These are phyloP conservation scores for Toxotes jaculatrix DNA, from an alignment of 2,113 vertebrate species.

Conservation along the genomic window DNA sequence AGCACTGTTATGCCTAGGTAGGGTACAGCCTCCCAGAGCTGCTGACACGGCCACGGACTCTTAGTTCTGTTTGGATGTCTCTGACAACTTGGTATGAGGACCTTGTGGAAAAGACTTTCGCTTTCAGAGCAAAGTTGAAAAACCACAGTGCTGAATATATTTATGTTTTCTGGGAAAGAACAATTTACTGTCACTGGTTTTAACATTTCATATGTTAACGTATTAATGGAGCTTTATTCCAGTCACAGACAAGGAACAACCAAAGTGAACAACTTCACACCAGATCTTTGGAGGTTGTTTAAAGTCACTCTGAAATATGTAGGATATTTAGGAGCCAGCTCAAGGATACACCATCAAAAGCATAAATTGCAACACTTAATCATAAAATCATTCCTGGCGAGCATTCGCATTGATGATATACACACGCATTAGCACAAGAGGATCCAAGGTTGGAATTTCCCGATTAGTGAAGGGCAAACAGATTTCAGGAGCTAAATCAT, in stretches of 20 bases:
- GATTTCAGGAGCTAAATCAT: neutral
- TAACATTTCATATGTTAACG: too few relatives aligned
- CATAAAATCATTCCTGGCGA: constrained; percentile 15
- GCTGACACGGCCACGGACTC: too few relatives aligned
- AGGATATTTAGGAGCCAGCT: neutral
- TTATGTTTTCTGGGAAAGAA: too few relatives aligned
- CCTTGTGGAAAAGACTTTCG: too few relatives aligned
- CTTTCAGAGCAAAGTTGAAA: too few relatives aligned
- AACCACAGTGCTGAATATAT: neutral
- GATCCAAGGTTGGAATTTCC: constrained; percentile 34
- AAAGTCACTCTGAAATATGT: constrained; percentile 8
- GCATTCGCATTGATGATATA: constrained; percentile 18
- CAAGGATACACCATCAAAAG: constrained; percentile 28
- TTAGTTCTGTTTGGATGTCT: too few relatives aligned
- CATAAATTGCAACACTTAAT: constrained; percentile 35
- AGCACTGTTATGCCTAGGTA: too few relatives aligned
- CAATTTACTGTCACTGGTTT: too few relatives aligned
- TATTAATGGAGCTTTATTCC: neutral
- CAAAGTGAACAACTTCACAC: neutral
- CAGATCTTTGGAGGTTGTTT: neutral
- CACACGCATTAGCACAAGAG: constrained; percentile 10
- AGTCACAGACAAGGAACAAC: neutral
- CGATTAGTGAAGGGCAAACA: constrained; percentile 18
- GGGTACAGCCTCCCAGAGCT: too few relatives aligned
- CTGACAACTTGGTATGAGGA: too few relatives aligned